These are phyloP conservation scores for Lasiurus cinereus DNA, from an alignment of 2,113 vertebrate species.

Conservation along the genomic window DNA sequence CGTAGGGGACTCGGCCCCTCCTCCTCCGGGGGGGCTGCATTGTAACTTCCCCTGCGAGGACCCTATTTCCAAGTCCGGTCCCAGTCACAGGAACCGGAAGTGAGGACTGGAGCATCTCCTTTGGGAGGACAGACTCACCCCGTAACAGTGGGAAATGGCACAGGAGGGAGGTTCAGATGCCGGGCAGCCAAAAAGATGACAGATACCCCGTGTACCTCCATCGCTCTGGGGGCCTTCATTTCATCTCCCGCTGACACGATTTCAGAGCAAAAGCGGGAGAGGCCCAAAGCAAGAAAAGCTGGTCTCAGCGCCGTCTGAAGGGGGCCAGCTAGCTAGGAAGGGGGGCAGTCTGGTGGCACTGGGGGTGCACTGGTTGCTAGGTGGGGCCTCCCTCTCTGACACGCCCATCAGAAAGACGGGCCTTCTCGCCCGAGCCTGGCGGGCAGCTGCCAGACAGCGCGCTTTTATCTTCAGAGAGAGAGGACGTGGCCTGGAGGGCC, in stretches of 20 bases:
- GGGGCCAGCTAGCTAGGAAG: conserved; percentile 39
- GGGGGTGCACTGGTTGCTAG: neutral
- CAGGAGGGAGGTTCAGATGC: neutral
- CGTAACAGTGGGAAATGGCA: fast-evolving
- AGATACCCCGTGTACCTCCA: neutral
- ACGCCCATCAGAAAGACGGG: neutral
- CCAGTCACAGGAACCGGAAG: neutral
- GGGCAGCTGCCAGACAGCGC: conserved; percentile 65
- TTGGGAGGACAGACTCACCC: neutral
- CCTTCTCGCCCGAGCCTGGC: conserved; percentile 27
- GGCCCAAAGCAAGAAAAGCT: conserved; percentile 6
- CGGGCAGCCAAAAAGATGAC: neutral
- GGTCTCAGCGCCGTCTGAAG: neutral
- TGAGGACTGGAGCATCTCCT: neutral
- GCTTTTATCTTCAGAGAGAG: conserved; percentile 70
- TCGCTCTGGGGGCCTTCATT: neutral
- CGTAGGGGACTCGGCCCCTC: neutral
- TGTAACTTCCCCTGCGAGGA: neutral
- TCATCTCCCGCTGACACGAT: conserved; percentile 12
- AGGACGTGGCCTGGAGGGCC: conserved; percentile 41
- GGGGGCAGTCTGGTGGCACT: neutral
- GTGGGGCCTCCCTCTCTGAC: neutral
- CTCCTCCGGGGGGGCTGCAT: neutral
- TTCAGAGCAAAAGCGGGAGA: conserved; percentile 55
- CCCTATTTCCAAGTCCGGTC: neutral